Conservation (phyloP, 2,797 vertebrate genomes). For the Anguilla marmorata region DNA sequence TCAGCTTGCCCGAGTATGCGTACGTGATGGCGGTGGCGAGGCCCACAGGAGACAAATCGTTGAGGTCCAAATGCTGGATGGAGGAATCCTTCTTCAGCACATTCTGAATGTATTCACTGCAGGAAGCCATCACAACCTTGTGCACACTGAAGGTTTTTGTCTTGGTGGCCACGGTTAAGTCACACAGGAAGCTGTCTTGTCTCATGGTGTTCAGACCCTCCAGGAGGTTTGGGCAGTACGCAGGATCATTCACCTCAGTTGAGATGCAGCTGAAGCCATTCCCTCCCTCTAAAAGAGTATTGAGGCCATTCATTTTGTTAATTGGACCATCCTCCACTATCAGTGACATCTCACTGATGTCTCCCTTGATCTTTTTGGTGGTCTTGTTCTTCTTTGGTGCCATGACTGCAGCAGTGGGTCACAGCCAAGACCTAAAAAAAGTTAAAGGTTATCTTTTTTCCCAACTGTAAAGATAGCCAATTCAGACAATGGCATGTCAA, state of each 20-base stretch:
- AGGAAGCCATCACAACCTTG: constrained; percentile 95
- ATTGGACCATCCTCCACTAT: constrained; percentile 90
- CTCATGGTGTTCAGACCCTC: constrained; percentile 94
- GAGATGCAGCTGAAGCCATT: constrained; percentile 97
- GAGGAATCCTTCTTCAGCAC: constrained; percentile 89
- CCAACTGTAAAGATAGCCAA: background rate
- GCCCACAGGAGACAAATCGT: constrained; percentile 88
- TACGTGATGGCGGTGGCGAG: constrained; percentile 93
- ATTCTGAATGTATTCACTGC: constrained; percentile 90
- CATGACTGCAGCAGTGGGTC: constrained; percentile 84
- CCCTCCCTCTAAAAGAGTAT: constrained; percentile 88
- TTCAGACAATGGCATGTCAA: background rate
- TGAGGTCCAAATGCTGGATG: constrained; percentile 89
- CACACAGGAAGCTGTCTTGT: constrained; percentile 92
- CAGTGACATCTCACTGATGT: constrained; percentile 90
- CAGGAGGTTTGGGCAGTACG: constrained; percentile 90
- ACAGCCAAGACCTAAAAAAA: constrained; percentile 78
- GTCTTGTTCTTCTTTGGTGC: constrained; percentile 97
- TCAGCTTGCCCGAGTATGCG: constrained; percentile 95
- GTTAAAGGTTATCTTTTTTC: constrained; percentile 30
- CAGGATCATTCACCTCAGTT: constrained; percentile 87
- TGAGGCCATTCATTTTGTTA: constrained; percentile 90
- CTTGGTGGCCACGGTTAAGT: constrained; percentile 91
- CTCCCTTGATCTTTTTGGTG: constrained; percentile 89
- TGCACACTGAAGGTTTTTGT: constrained; percentile 95